Conservation (phyloP, 2,888 invertebrate genomes). For the Amorpha juglandis region DNA sequence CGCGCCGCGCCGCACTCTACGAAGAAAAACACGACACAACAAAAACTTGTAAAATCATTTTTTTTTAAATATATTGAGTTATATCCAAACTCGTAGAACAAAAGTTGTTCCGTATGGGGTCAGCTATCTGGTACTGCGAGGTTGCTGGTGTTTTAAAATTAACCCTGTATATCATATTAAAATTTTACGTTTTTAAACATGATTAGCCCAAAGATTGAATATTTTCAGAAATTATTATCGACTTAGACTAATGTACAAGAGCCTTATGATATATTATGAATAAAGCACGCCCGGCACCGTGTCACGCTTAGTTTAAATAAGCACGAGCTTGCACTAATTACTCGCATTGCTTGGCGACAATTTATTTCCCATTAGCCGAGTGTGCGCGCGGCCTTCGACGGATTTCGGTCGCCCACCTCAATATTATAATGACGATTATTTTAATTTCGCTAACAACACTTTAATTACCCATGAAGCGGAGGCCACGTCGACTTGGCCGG, state of each 20-base stretch:
- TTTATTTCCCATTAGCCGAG: slow-evolving; percentile 80
- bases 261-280: slow-evolving; percentile 58
- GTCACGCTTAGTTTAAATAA: slow-evolving; percentile 76
- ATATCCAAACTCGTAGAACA: too few relatives aligned
- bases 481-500: slow-evolving; percentile 50
- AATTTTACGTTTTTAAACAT: too few relatives aligned
- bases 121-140: too few relatives aligned
- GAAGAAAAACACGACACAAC: too few relatives aligned
- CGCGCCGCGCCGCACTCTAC: too few relatives aligned
- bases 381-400: slow-evolving; percentile 62
- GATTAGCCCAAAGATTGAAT: too few relatives aligned
- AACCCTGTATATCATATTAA: too few relatives aligned
- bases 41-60: too few relatives aligned
- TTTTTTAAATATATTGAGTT: too few relatives aligned
- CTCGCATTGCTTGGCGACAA: slow-evolving; percentile 73
- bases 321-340: slow-evolving; percentile 72
- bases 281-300: slow-evolving; percentile 49
- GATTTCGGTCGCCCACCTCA: slow-evolving; percentile 75
- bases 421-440: slow-evolving; percentile 67
- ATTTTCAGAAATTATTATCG: too few relatives aligned
- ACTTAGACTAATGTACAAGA: slow-evolving; percentile 34
- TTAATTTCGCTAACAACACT: slow-evolving; percentile 82
- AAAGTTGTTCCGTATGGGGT: too few relatives aligned
- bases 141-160: too few relatives aligned
- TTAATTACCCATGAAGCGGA: slow-evolving; percentile 71